These are phyloP conservation scores for Apamea sordens DNA, from an alignment of 2,888 invertebrate species.

Conservation along the genomic window DNA sequence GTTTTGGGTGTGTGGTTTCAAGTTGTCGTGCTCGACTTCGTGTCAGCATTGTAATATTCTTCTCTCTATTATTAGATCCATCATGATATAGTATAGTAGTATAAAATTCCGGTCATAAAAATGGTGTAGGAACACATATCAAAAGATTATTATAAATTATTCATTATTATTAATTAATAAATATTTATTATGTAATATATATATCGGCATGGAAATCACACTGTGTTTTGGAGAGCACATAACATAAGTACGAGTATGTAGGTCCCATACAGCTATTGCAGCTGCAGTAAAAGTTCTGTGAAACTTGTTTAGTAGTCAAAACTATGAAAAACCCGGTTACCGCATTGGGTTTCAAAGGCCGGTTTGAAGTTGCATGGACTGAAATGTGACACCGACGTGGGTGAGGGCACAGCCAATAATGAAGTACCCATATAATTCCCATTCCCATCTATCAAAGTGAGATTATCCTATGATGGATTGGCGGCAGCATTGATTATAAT, in stretches of 20 bases:
- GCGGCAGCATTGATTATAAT: background rate
- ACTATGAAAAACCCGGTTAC: background rate
- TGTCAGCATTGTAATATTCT: too few species aligned
- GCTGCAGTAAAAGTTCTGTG: background rate
- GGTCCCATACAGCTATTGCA: background rate
- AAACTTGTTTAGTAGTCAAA: background rate
- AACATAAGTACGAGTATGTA: background rate
- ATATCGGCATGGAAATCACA: background rate
- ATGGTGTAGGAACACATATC: too few species aligned
- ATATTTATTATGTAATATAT: too few species aligned
- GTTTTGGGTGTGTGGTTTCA: too few species aligned
- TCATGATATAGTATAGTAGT: too few species aligned
- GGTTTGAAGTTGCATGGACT: background rate
- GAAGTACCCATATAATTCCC: background rate
- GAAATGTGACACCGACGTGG: background rate
- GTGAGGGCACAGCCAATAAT: background rate
- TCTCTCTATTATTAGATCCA: too few species aligned
- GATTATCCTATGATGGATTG: conserved; percentile 49
- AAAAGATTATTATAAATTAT: too few species aligned
- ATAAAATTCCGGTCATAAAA: too few species aligned
- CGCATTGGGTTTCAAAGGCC: background rate
- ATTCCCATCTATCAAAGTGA: conserved; percentile 25
- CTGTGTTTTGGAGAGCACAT: background rate
- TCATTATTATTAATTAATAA: too few species aligned
- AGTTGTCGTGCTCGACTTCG: too few species aligned